phyloP scores from a whole-genome alignment of 2,888 invertebrate genomes.

The Apodemia hepburni region DNA sequence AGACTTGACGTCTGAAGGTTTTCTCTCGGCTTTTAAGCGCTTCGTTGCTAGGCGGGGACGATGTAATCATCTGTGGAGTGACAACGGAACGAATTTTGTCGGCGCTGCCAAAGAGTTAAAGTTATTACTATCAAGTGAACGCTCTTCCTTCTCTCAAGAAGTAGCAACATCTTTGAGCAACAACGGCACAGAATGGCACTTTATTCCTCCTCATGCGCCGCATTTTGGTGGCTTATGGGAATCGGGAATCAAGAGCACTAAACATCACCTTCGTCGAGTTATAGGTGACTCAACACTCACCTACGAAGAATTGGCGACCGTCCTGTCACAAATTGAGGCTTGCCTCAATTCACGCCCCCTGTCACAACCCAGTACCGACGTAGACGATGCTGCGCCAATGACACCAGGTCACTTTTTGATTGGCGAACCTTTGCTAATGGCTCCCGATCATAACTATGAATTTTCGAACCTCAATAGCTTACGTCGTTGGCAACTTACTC shows the following conservation, averaged over 20 bases:
- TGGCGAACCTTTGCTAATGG: background rate
- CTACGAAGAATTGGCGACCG: too few relatives aligned
- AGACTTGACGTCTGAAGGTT: background rate
- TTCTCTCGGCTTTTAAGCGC: too few relatives aligned
- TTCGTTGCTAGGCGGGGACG: background rate
- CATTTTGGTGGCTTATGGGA: background rate
- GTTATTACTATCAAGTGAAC: background rate
- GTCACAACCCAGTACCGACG: too few relatives aligned
- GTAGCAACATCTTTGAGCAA: background rate
- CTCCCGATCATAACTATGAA: background rate
- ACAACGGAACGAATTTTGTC: background rate
- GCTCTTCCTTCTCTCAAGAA: background rate
- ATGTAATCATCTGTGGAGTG: background rate
- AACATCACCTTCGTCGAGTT: too few relatives aligned
- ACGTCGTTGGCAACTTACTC: background rate
- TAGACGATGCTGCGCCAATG: too few relatives aligned
- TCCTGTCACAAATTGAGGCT: too few relatives aligned
- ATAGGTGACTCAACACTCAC: too few relatives aligned
- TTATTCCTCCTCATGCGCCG: background rate
- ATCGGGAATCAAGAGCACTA: too few relatives aligned
- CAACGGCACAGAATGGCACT: background rate
- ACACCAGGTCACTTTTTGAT: background rate
- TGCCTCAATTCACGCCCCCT: too few relatives aligned
- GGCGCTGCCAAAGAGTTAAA: slow-evolving; percentile 4
- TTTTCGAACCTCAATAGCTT: background rate